A percentile compares a stretch with the other conserved stretches of the same genome.
These are phyloP conservation scores for Oikopleura vanhoeffeni DNA, from an alignment of 23 tunicate genomes.

Conservation along the genomic window DNA sequence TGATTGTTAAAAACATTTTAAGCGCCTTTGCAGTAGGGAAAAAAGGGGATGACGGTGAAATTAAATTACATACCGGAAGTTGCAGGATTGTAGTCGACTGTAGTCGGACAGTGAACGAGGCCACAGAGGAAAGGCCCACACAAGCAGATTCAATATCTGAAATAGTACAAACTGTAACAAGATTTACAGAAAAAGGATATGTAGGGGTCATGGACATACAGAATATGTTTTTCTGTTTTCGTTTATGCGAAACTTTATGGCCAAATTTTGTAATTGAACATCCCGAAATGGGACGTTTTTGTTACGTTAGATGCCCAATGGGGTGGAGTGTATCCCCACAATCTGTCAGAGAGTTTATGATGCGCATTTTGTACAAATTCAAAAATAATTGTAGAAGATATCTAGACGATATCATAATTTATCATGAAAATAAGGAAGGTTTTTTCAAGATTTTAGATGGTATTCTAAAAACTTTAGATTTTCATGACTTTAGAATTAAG, in stretches of 20 bases:
- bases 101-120: not conserved
- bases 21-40: not conserved
- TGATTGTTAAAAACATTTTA: not conserved
- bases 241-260: not conserved
- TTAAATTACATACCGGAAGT: not conserved
- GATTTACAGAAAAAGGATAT: not conserved
- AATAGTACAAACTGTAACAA: not conserved
- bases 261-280: not conserved
- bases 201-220: not conserved
- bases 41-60: not conserved
- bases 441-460: not conserved
- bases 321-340: not conserved
- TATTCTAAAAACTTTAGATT: not conserved
- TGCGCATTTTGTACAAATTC: not conserved
- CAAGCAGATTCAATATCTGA: not conserved
- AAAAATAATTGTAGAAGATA: too few species aligned
- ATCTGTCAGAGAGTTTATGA: not conserved
- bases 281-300: not conserved
- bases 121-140: not conserved
- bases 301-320: not conserved
- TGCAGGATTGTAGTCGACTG: not conserved
- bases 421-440: not conserved
- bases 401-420: not conserved
- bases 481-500: not conserved
- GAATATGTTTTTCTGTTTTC: not conserved